Percentiles rank a stretch among this genome's conserved stretches.
Evolutionary conservation across 37 sponge, comb jelly and placozoan genomes (phyloP).

Genomic region (Eunapius fragilis): DNA sequence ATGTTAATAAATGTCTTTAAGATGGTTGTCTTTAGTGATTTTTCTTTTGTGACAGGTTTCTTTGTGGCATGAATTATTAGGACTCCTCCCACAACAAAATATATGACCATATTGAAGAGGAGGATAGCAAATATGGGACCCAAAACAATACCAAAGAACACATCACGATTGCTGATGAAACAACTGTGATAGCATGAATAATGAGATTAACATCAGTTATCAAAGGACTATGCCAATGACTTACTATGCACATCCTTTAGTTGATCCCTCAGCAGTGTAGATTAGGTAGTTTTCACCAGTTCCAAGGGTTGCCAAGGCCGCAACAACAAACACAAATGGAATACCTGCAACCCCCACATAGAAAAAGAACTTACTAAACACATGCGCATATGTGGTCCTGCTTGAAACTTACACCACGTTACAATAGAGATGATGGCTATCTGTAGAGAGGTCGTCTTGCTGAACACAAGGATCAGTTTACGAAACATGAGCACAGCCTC

Average conservation of each 20-base stretch:
- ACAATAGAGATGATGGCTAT: conserved; percentile 42
- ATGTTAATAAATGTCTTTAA: conserved; percentile 33
- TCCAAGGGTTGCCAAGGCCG: conserved; percentile 33
- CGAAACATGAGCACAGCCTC: conserved; percentile 71
- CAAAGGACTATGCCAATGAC: not conserved
- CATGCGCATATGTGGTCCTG: not conserved
- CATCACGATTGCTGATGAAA: conserved; percentile 43
- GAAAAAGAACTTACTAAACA: not conserved
- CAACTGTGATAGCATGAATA: conserved; percentile 23
- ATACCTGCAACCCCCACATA: conserved; percentile 39
- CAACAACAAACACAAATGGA: conserved; percentile 34
- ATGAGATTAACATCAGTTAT: not conserved
- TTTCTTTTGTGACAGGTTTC: conserved; percentile 1
- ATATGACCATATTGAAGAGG: conserved; percentile 53
- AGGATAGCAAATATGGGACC: conserved; percentile 43
- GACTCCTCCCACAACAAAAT: conserved; percentile 27
- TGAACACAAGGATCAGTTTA: conserved; percentile 65
- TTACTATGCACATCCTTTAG: not conserved
- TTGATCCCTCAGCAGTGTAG: not conserved
- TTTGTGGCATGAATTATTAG: conserved; percentile 30
- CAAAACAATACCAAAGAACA: conserved; percentile 54
- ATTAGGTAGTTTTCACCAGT: conserved; percentile 39
- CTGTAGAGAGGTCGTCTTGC: conserved; percentile 5
- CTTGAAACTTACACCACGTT: conserved; percentile 53
- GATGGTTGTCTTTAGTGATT: not conserved